A percentile compares a stretch with the other conserved stretches of the same genome.
Evolutionary conservation across 2,797 vertebrate species (phyloP).

Genomic region (Typhlichthys subterraneus): DNA sequence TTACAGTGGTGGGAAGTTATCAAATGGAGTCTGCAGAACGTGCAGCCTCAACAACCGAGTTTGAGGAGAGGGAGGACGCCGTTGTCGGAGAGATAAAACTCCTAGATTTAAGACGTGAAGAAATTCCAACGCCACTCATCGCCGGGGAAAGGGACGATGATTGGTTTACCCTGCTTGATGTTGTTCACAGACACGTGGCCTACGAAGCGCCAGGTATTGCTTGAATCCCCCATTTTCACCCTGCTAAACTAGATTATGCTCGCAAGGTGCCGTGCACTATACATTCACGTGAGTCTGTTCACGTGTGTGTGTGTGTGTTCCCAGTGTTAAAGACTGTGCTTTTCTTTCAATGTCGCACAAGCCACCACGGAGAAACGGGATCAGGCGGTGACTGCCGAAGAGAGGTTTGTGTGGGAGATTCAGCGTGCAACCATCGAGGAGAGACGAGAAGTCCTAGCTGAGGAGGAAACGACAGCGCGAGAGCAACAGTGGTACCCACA

Average conservation of each 20-base stretch:
- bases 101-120: neutral
- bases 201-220: conserved; percentile 56
- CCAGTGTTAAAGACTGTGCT: neutral
- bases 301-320: neutral
- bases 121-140: conserved; percentile 20
- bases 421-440: neutral
- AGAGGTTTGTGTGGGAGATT: neutral
- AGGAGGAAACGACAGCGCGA: conserved; percentile 25
- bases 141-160: conserved; percentile 42
- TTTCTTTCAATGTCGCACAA: neutral
- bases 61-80: conserved; percentile 28
- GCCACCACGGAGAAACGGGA: neutral
- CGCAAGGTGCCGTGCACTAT: neutral
- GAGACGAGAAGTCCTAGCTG: conserved; percentile 18
- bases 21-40: conserved; percentile 10
- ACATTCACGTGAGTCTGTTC: neutral
- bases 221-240: conserved; percentile 10
- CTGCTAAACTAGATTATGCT: conserved; percentile 5
- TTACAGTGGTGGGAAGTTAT: conserved; percentile 16
- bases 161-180: conserved; percentile 61
- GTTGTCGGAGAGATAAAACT: conserved; percentile 36
- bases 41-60: conserved; percentile 17
- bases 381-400: neutral
- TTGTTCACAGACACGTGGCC: conserved; percentile 37
- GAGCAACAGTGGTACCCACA: conserved; percentile 8